These are phyloP conservation scores for Calyptomena viridis DNA, from an alignment of 2,113 vertebrate species.

Conservation along the genomic window DNA sequence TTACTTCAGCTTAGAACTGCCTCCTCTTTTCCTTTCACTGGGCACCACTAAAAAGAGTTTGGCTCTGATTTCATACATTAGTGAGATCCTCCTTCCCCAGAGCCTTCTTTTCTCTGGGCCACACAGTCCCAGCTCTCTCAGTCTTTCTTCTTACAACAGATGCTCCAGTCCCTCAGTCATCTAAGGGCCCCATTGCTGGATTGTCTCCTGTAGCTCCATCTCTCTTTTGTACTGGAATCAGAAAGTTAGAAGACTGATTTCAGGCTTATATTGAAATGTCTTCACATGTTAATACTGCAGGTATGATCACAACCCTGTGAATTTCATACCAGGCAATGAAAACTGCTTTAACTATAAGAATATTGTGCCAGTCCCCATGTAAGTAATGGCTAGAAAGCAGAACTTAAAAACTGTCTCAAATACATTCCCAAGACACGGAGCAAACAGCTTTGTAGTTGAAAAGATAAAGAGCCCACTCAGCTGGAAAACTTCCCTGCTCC, in stretches of 20 bases:
- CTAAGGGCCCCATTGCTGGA: background rate
- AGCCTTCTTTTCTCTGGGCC: background rate
- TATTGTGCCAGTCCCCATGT: too few relatives aligned
- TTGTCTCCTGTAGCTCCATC: background rate
- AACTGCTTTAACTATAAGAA: background rate
- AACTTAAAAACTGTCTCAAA: background rate
- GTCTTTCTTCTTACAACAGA: background rate
- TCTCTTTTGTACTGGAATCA: background rate
- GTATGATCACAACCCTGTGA: background rate
- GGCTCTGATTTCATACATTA: background rate
- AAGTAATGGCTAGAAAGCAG: background rate
- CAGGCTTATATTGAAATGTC: background rate
- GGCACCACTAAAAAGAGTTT: background rate
- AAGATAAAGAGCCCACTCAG: background rate
- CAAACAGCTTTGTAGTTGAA: background rate
- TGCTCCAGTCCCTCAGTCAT: background rate
- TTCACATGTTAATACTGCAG: background rate
- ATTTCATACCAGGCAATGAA: background rate
- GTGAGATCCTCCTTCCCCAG: background rate
- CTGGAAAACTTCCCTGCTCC: background rate
- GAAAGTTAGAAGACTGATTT: background rate
- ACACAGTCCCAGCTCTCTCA: background rate
- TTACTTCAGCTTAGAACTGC: background rate
- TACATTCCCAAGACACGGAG: background rate
- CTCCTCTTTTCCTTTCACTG: background rate